Evolutionary conservation across 2,113 vertebrate genomes (phyloP), one percentile per base, ranked within the genome.

Genomic region (Elachura formosa): DNA sequence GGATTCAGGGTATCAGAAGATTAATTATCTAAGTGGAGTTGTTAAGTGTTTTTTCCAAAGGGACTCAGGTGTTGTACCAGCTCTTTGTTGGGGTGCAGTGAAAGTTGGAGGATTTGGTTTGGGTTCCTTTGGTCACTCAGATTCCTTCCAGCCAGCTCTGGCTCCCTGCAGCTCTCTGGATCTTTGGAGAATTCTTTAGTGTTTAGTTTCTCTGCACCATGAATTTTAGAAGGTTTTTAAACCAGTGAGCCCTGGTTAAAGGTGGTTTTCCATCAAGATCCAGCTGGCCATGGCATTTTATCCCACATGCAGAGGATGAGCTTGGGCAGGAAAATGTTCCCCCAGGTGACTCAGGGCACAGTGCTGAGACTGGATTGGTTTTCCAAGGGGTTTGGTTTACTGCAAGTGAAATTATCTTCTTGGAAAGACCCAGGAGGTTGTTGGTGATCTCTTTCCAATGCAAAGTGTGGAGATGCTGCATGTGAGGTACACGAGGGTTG

Each of bases 221-320:
- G 69, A 29, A 18, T n/a, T 77, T 62, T 11, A 40, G 69, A 15
- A 31, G 51, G 18, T 15, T 84, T 80, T 84, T 13, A 36, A 80
- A 45, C 10, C 5, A 0, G 5, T 4, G 20, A 48, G 20, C 24
- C 40, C 41, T 26, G 46, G 23, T 17, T 52, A 28, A 83, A 85
- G 11, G 24, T 0, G 1, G 1, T 86, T 83, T 75, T 13, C 51
- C 22, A 17, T 9, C 24, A 0, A 3, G 15, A 5, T n/a, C 19
- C 10, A 33, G 29, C 22, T 9, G 13, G 23, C 34, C 19, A 0
- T 11, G 12, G 8, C 10, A 4, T 0, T 3, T 40, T 21, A 31
- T 7, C 46, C 61, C 36, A 3, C 0, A 1, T 6, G 62, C 38
- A 5, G 18, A 10, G 23, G 22, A 11, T n/a, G 79, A 67, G 43